These are phyloP conservation scores for Corvus cornix DNA, from an alignment of 2,113 vertebrate species.

Conservation along the genomic window DNA sequence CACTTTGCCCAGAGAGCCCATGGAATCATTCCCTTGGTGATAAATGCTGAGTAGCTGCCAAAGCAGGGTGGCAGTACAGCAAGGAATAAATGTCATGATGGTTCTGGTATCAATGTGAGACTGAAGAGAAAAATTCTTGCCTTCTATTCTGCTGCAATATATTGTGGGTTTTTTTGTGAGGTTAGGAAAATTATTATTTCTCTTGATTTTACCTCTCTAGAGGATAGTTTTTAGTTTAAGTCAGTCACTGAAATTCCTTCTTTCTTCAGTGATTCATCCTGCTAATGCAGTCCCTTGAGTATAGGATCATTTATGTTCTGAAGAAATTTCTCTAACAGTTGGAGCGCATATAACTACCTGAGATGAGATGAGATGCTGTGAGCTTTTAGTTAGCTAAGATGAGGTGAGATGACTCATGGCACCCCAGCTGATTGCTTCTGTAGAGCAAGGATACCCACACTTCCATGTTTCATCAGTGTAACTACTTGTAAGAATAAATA, in stretches of 20 bases:
- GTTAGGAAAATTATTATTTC: background rate
- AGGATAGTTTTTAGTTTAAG: background rate
- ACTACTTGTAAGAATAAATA: background rate
- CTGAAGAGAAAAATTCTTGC: background rate
- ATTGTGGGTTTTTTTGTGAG: background rate
- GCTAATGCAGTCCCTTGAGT: background rate
- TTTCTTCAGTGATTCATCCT: background rate
- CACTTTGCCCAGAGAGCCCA: background rate
- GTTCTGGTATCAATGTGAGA: background rate
- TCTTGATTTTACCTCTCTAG: background rate
- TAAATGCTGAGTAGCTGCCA: background rate
- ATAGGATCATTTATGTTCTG: background rate
- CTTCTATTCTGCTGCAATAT: background rate
- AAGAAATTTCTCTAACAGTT: background rate
- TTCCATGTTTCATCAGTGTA: background rate
- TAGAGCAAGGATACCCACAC: background rate
- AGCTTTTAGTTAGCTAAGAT: background rate
- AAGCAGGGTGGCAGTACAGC: background rate
- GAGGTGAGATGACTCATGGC: background rate
- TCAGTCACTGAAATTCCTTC: background rate
- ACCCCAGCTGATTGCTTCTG: background rate
- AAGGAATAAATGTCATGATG: background rate
- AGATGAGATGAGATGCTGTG: background rate
- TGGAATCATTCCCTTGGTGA: background rate
- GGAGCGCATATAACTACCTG: background rate